A percentile compares a stretch with the other conserved stretches of the same genome.
Conservation (phyloP, 1,140 invertebrate genomes). For the Goniozus legneri region DNA sequence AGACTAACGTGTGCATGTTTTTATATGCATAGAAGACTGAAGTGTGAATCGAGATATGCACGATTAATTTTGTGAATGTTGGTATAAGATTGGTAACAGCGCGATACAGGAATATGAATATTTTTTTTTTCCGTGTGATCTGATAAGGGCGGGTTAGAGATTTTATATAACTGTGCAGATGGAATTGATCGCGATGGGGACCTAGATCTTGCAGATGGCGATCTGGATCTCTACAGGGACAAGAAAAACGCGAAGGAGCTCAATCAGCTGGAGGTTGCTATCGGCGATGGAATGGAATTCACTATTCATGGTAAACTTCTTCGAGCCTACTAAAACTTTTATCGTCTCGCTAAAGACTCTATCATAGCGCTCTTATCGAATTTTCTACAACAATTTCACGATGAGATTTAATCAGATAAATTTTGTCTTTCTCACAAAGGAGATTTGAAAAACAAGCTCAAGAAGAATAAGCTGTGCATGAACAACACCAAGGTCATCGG, state of each 20-base stretch:
- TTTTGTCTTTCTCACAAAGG: conserved; percentile 51
- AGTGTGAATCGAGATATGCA: too few relatives aligned
- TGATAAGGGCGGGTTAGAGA: conserved; percentile 37
- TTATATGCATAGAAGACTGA: too few relatives aligned
- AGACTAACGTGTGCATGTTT: too few relatives aligned
- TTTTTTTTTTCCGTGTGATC: conserved; percentile 24
- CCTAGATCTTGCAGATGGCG: conserved; percentile 77
- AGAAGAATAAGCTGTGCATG: conserved; percentile 68
- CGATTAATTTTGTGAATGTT: too few relatives aligned
- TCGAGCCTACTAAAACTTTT: not conserved
- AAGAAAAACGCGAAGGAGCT: conserved; percentile 78
- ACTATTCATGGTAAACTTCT: conserved; percentile 73
- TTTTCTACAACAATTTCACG: too few relatives aligned
- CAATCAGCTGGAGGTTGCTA: conserved; percentile 80
- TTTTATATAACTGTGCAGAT: conserved; percentile 48
- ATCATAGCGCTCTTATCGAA: too few relatives aligned
- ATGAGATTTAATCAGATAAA: conserved; percentile 7
- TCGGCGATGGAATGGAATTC: conserved; percentile 87
- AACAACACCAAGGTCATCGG: conserved; percentile 70
- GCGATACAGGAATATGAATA: too few relatives aligned
- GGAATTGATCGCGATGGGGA: conserved; percentile 61
- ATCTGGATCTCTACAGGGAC: conserved; percentile 70
- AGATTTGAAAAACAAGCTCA: conserved; percentile 70
- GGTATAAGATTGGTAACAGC: too few relatives aligned
- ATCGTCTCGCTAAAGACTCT: too few relatives aligned